phyloP scores from a whole-genome alignment of 2,113 vertebrate genomes.

The Etheostoma cragini region DNA sequence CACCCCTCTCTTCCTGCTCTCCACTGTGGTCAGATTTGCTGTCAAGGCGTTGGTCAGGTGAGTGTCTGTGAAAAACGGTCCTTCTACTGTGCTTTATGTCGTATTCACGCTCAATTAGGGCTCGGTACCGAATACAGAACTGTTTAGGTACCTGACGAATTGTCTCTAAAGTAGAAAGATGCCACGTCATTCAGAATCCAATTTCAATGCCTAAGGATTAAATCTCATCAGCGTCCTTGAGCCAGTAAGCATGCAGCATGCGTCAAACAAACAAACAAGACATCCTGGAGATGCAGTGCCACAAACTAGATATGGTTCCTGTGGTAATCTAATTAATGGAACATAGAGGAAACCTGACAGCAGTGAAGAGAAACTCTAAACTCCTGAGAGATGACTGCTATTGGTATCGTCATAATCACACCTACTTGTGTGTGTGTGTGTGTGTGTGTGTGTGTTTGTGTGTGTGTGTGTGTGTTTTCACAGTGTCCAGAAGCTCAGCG shows the following conservation, averaged over 20 bases:
- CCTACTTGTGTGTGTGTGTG: constrained; percentile 14
- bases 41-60: constrained; percentile 97
- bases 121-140: too few species aligned
- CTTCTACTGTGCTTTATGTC: background rate
- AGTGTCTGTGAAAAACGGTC: constrained; percentile 9
- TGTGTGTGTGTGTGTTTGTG: constrained; percentile 28
- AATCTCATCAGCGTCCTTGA: too few species aligned
- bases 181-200: too few species aligned
- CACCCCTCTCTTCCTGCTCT: constrained; percentile 95
- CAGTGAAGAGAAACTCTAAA: constrained; percentile 55
- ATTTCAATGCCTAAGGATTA: too few species aligned
- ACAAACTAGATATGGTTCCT: background rate
- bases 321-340: constrained; percentile 48
- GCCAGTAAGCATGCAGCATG: too few species aligned
- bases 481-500: constrained; percentile 96
- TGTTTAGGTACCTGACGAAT: too few species aligned
- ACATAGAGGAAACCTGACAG: constrained; percentile 39
- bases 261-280: background rate
- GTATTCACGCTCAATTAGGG: background rate
- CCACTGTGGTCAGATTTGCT: constrained; percentile 95
- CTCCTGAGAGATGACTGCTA: constrained; percentile 46
- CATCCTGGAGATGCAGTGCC: background rate
- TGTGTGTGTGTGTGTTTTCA: constrained; percentile 22
- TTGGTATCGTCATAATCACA: constrained; percentile 24
- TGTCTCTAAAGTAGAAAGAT: too few species aligned